Conservation (phyloP, 2,797 vertebrate genomes). For the Tenualosa thibaudeaui region DNA sequence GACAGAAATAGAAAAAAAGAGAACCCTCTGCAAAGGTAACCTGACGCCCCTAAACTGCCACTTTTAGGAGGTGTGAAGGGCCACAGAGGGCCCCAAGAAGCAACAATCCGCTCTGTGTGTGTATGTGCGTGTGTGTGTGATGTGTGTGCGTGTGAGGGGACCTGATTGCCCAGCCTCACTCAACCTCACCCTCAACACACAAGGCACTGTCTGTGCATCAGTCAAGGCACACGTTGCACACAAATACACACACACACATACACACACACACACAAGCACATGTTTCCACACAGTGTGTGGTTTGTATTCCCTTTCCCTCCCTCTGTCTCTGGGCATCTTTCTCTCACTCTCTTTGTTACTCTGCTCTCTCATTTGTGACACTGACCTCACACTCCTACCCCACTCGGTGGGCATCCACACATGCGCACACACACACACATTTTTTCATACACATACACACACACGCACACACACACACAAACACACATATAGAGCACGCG, state of each 20-base stretch:
- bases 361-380: neutral
- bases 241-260: constrained; percentile 15
- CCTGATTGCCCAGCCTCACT: constrained; percentile 13
- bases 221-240: constrained; percentile 25
- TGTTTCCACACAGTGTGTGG: neutral
- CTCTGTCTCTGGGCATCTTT: constrained; percentile 35
- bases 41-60: constrained; percentile 47
- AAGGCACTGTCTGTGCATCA: constrained; percentile 16
- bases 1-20: constrained; percentile 26
- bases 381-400: neutral
- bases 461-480: neutral
- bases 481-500: constrained; percentile 30
- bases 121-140: constrained; percentile 51
- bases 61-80: constrained; percentile 67
- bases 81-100: constrained; percentile 56
- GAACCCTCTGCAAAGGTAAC: constrained; percentile 51
- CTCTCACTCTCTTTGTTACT: neutral
- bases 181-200: constrained; percentile 51
- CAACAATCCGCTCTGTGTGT: constrained; percentile 65
- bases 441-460: constrained; percentile 62
- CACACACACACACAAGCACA: constrained; percentile 21
- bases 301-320: constrained; percentile 13
- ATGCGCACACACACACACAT: constrained; percentile 32
- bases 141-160: neutral
- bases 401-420: neutral